Evolutionary conservation across 2,797 vertebrate genomes (phyloP), one percentile per base, ranked within the genome.

Genomic region (Notolabrus celidotus): DNA sequence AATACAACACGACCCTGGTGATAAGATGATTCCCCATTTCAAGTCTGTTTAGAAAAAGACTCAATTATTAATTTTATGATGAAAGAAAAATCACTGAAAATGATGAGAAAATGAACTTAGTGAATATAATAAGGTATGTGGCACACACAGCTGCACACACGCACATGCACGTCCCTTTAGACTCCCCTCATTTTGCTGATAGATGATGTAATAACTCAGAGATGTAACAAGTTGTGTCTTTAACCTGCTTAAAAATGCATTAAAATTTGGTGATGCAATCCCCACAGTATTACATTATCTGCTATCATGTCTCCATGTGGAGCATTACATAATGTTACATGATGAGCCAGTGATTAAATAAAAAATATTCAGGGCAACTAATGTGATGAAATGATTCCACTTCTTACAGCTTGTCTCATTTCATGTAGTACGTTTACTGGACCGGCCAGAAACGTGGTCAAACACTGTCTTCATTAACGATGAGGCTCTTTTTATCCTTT

Each of bases 181-280:
- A 65, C 80, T 29, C 50, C 49, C 50, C 52, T 67, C 55, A 66
- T 50, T 64, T 22, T 36, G 33, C 22, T 84, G 81, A 87, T 77
- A 82, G 64, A 85, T 73, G 67, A 83, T 77, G 76, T 67, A 79
- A 84, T 88, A 87, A 86, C 76, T 36, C 43, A 19, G 39, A 65
- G 69, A 71, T 64, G 54, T 71, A 78, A 86, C 83, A 88, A 79
- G 84, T 81, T 71, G 51, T 23, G 25, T 76, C 74, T 81, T 77
- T 76, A 74, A 63, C 29, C 59, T 58, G 59, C 41, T 60, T 54
- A 45, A 66, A 84, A 88, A 89, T 53, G 77, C 67, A 89, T 88
- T 89, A 80, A 84, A 42, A 49, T 66, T 54, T 53, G 19, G 45
- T 51, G 55, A 67, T 71, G 65, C 65, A 50, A 84, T 86, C 74